phyloP scores from a whole-genome alignment of 2,113 vertebrate species.

The Lepisosteus oculatus region DNA sequence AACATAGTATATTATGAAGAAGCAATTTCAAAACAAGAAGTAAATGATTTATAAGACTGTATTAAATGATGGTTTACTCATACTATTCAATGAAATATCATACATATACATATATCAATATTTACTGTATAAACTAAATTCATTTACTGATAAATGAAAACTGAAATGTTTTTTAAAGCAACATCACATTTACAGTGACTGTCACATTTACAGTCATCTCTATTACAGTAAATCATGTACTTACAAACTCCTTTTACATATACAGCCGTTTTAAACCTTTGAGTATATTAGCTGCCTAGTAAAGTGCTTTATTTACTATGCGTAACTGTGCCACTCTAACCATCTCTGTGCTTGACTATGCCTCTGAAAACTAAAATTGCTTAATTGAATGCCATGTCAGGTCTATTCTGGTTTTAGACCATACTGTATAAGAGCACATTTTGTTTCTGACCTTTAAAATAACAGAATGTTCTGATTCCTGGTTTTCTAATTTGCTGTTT shows the following conservation, averaged over 20 bases:
- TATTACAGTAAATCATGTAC: neutral
- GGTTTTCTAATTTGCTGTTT: neutral
- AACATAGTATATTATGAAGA: too few species aligned
- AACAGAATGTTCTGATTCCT: slow-evolving; percentile 6
- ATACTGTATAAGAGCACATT: slow-evolving; percentile 38
- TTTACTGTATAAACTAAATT: too few species aligned
- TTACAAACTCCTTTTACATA: neutral
- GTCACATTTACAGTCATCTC: neutral
- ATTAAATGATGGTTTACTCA: too few species aligned
- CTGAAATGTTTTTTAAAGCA: too few species aligned
- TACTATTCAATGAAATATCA: too few species aligned
- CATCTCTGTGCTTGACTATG: neutral
- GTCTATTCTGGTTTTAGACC: slow-evolving; percentile 37
- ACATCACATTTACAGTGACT: too few species aligned
- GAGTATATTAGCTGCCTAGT: neutral
- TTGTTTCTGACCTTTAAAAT: slow-evolving; percentile 55
- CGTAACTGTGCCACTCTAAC: neutral
- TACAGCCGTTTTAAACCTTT: neutral
- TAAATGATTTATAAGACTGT: too few species aligned
- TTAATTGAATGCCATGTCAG: slow-evolving; percentile 56
- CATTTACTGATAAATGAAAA: too few species aligned
- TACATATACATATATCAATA: too few species aligned
- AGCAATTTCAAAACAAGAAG: too few species aligned
- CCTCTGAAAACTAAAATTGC: slow-evolving; percentile 47
- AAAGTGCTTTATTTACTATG: neutral